These are phyloP conservation scores for Neoitamus cyanurus DNA, from an alignment of 2,888 invertebrate genomes.

Conservation along the genomic window DNA sequence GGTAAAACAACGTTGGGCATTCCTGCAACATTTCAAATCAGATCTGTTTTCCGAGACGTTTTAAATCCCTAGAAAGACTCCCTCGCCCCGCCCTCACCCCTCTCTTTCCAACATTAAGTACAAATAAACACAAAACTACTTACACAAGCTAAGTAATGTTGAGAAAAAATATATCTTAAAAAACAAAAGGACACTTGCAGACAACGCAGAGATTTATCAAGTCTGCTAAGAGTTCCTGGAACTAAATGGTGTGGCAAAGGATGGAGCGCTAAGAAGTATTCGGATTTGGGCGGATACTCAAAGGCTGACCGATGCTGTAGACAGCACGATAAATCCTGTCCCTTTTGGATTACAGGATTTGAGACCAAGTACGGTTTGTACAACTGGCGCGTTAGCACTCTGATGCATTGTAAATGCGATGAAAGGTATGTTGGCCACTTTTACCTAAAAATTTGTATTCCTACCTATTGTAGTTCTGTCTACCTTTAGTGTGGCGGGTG, in stretches of 20 bases:
- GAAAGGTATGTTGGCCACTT: conserved; percentile 74
- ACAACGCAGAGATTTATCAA: conserved; percentile 69
- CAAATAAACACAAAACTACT: conserved; percentile 4
- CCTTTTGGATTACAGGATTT: conserved; percentile 83
- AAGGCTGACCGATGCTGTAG: conserved; percentile 85
- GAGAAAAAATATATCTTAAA: conserved; percentile 27
- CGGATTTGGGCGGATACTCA: conserved; percentile 82
- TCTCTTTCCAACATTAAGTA: background rate
- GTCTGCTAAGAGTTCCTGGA: conserved; percentile 81
- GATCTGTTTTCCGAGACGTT: conserved; percentile 18
- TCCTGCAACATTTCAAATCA: background rate
- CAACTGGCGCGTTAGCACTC: conserved; percentile 86
- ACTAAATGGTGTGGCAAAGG: conserved; percentile 93
- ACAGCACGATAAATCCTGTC: conserved; percentile 82
- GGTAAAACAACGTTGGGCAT: background rate
- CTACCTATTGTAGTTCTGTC: background rate
- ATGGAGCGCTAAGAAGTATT: conserved; percentile 78
- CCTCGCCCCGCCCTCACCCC: background rate
- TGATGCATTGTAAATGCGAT: conserved; percentile 91
- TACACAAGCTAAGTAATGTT: background rate
- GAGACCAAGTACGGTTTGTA: conserved; percentile 82
- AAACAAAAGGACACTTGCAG: conserved; percentile 57
- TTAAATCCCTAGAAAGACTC: background rate
- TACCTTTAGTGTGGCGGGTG: background rate
- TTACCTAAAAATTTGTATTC: background rate